Percentiles rank a stretch among this genome's conserved stretches.
Evolutionary conservation across 2,797 vertebrate genomes (phyloP).

Genomic region (Leontocebus nigricollis): DNA sequence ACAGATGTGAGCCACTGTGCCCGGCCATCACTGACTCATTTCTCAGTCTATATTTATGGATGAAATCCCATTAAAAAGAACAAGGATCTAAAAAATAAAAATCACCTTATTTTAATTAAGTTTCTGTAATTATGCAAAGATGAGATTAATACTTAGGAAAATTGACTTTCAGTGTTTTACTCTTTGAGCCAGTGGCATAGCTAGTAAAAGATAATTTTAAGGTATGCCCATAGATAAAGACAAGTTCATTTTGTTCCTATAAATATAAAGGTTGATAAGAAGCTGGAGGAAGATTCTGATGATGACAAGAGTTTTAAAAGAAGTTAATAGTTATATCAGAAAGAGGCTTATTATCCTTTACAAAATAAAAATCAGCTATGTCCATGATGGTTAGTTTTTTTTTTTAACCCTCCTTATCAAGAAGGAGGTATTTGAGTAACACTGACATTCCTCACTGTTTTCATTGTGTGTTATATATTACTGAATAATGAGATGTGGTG

Average conservation of each 20-base stretch:
- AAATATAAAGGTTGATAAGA: not conserved
- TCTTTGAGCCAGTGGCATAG: not conserved
- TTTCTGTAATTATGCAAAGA: not conserved
- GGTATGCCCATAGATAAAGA: not conserved
- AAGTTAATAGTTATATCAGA: not conserved
- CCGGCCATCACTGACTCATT: not conserved
- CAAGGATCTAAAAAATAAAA: not conserved
- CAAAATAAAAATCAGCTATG: not conserved
- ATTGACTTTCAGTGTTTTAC: not conserved
- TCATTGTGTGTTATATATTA: not conserved
- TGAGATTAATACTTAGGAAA: slow-evolving; percentile 9
- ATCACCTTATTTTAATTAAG: not conserved
- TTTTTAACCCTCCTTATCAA: not conserved
- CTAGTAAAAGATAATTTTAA: not conserved
- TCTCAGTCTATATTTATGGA: slow-evolving; percentile 20
- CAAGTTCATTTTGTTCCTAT: not conserved
- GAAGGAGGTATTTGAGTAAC: not conserved
- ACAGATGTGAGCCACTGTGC: too few species aligned
- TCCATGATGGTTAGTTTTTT: not conserved
- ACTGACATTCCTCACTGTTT: not conserved
- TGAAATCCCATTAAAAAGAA: not conserved
- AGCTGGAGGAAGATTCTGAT: not conserved
- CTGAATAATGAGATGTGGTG: not conserved
- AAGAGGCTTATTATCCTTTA: not conserved
- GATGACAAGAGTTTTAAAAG: not conserved